Evolutionary conservation across 2,888 invertebrate species (phyloP).

Genomic region (Epinotia brunnichana): DNA sequence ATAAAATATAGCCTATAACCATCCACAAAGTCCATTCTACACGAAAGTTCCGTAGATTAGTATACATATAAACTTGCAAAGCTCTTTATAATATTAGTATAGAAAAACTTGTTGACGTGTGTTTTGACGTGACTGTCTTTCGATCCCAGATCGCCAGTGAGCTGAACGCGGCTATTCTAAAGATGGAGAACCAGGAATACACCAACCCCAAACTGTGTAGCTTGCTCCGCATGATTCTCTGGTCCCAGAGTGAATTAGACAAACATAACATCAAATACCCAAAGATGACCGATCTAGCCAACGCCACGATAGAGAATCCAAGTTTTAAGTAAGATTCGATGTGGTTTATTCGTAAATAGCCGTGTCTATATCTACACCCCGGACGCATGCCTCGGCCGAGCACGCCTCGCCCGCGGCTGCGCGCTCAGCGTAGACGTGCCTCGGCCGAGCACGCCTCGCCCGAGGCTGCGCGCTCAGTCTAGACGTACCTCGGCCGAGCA

Average conservation of each 20-base stretch:
- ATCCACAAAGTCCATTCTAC: no score
- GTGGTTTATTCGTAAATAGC: conserved; percentile 29
- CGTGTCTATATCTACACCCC: no score
- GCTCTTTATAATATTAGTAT: no score
- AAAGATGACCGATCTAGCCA: conserved; percentile 96
- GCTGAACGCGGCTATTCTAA: conserved; percentile 97
- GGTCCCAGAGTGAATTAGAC: conserved; percentile 98
- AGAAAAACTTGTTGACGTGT: neutral
- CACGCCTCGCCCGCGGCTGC: no score
- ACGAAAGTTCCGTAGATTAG: no score
- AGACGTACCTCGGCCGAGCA: no score
- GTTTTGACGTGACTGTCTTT: neutral
- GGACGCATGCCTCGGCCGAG: no score
- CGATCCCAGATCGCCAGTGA: conserved; percentile 94
- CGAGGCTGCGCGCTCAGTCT: no score
- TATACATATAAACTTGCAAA: no score
- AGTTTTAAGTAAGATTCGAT: conserved; percentile 73
- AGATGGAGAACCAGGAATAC: conserved; percentile 95
- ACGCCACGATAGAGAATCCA: conserved; percentile 90
- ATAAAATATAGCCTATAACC: no score
- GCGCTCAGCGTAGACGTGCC: no score
- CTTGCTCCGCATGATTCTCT: conserved; percentile 94
- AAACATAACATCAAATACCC: conserved; percentile 97
- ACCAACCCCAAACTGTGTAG: conserved; percentile 96
- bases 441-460: no score